A percentile compares a stretch with the other conserved stretches of the same genome.
These are phyloP conservation scores for Drosophila testacea DNA, from an alignment of 2,888 invertebrate genomes.

Conservation along the genomic window DNA sequence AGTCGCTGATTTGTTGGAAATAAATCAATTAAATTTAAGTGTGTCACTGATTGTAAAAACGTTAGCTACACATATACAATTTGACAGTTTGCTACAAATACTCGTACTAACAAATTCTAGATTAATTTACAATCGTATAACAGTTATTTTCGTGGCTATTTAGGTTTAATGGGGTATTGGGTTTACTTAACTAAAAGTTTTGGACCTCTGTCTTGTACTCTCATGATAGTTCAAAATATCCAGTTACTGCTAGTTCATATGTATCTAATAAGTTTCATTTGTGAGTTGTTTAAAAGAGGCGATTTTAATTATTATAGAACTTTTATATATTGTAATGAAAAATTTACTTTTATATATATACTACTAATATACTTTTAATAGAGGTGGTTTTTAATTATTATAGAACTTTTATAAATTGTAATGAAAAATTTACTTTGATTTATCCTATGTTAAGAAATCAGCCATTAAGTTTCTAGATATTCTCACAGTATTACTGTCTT, in stretches of 20 bases:
- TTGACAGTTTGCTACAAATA: slow-evolving; percentile 14
- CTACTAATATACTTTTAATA: too few relatives aligned
- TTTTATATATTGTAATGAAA: neutral
- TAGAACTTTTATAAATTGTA: too few relatives aligned
- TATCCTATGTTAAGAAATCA: too few relatives aligned
- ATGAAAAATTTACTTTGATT: neutral
- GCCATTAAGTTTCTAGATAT: too few relatives aligned
- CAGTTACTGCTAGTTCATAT: neutral
- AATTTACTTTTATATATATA: too few relatives aligned
- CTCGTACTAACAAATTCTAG: slow-evolving; percentile 33
- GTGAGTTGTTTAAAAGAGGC: neutral
- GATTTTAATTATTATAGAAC: neutral
- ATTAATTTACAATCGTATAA: slow-evolving; percentile 40
- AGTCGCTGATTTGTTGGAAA: slow-evolving; percentile 74
- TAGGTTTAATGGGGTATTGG: slow-evolving; percentile 6
- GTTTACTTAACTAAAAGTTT: neutral
- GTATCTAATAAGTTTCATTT: neutral
- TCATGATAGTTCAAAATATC: neutral
- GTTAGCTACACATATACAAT: slow-evolving; percentile 11
- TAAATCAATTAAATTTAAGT: slow-evolving; percentile 81
- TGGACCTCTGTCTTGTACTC: neutral
- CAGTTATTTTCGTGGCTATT: slow-evolving; percentile 25
- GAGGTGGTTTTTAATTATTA: neutral
- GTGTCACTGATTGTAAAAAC: slow-evolving; percentile 71
- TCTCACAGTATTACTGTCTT: too few relatives aligned